Evolutionary conservation across 2,797 vertebrate species (phyloP).

Genomic region (Odontamblyopus lacepedii): DNA sequence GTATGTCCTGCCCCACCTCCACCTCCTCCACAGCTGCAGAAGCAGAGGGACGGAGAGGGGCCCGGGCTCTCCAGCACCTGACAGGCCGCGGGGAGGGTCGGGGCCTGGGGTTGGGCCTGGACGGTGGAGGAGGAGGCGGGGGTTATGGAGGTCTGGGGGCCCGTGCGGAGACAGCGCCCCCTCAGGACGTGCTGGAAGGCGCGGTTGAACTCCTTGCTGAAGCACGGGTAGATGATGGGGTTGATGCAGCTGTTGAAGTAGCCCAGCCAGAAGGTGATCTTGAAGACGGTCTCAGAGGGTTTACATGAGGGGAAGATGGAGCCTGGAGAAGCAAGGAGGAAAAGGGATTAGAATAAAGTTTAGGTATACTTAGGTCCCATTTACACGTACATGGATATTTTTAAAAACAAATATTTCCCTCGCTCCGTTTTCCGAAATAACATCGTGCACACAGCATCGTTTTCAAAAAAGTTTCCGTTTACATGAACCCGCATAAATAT

Average conservation of each 20-base stretch:
- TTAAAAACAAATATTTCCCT: no score
- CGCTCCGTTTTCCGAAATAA: no score
- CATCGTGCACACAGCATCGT: no score
- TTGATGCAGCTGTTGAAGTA: constrained; percentile 99
- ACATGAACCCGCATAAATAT: no score
- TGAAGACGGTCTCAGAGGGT: constrained; percentile 92
- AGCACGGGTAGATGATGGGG: constrained; percentile 96
- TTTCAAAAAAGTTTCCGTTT: no score
- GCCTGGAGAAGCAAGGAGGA: constrained; percentile 69
- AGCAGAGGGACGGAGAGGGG: constrained; percentile 35
- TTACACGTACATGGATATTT: no score
- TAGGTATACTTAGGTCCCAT: background rate
- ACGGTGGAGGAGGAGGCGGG: constrained; percentile 16
- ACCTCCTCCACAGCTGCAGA: constrained; percentile 12
- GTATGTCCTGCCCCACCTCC: constrained; percentile 40
- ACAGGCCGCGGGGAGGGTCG: constrained; percentile 8
- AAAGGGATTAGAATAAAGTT: background rate
- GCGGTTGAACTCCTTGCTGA: constrained; percentile 94
- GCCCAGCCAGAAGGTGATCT: constrained; percentile 97
- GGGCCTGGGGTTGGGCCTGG: constrained; percentile 35
- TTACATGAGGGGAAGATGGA: constrained; percentile 93
- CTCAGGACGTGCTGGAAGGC: constrained; percentile 90
- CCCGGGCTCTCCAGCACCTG: background rate
- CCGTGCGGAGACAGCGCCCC: constrained; percentile 80
- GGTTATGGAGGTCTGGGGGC: constrained; percentile 42